phyloP scores from a whole-genome alignment of 2,113 vertebrate genomes.

The Panthera uncia region DNA sequence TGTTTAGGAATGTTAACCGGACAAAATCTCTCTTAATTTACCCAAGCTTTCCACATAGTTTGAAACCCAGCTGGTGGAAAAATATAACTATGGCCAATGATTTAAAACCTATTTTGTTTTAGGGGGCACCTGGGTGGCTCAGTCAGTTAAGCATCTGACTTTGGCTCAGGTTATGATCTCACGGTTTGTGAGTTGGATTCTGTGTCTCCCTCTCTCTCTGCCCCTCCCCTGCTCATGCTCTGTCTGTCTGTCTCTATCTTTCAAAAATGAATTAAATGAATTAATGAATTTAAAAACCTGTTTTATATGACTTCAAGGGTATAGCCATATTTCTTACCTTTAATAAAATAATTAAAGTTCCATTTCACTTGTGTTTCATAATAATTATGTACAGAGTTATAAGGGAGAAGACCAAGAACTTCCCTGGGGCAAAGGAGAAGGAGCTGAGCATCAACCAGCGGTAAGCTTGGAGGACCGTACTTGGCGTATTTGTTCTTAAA shows the following conservation, averaged over 20 bases:
- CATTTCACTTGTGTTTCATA: not conserved
- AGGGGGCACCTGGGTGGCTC: too few relatives aligned
- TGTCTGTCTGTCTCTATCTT: too few relatives aligned
- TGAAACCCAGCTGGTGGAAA: not conserved
- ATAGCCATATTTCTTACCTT: not conserved
- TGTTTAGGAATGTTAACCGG: not conserved
- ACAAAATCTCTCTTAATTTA: not conserved
- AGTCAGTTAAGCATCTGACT: too few relatives aligned
- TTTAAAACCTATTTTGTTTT: slow-evolving; percentile 23
- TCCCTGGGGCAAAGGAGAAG: not conserved
- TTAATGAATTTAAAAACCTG: not conserved
- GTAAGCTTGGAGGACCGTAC: not conserved
- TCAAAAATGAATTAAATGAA: too few relatives aligned
- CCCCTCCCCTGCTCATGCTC: too few relatives aligned
- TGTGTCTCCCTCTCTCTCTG: too few relatives aligned
- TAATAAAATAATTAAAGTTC: slow-evolving; percentile 27
- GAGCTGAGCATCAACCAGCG: not conserved
- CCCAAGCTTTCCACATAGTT: not conserved
- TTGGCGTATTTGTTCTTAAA: accelerated
- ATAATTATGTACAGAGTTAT: not conserved
- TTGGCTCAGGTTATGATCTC: too few relatives aligned
- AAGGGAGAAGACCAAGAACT: accelerated
- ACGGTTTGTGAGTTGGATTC: too few relatives aligned
- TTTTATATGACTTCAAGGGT: not conserved
- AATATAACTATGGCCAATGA: not conserved